Base-by-base conservation (phyloP, 2,888 invertebrate species). In the Melitaea athalia region DNA sequence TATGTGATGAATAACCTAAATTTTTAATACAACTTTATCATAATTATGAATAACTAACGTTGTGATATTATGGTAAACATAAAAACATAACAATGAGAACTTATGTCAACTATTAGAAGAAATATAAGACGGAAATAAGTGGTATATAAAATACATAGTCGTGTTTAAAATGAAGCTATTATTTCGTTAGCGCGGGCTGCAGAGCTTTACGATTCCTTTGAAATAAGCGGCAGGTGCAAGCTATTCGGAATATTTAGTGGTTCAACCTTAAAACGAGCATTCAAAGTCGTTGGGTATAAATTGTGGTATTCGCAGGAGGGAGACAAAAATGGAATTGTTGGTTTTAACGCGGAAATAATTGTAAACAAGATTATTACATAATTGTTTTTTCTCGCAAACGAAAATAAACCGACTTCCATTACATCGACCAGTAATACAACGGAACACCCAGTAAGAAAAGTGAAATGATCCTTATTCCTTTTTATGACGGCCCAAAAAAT, bases 181-280 rank as follows among this genome's bases (percentile, higher is more conserved):
- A 55, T 31, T 55, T 14, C 33, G n/a, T 33, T 38, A 55, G 11
- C 17, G 33, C 55, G 55, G n/a, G 33, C 55, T 52, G 12, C 8
- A 55, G 33, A 55, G 55, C n/a, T 55, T 14, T 33, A 55, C 14
- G 55, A 55, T 55, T 55, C 55, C 33, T 55, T 55, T 55, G n/a
- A 55, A 55, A 55, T 33, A 12, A 38, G 55, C 55, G 55, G 55
- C 55, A 55, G 55, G 55, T 55, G 55, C 55, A 55, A 55, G 55
- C 55, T 55, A 55, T 55, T 55, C 14, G 55, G n/a, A 55, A 55
- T 55, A 55, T 55, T 55, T 55, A 55, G 53, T 55, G 31, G 33
- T 33, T 55, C 55, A 55, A 38, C 55, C 55, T 55, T 55, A 55
- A 55, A 38, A 38, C 33, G 38, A 6, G 33, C 55, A 55, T 55